Conservation (phyloP, 1,140 invertebrate genomes). For the Eupeodes corollae region DNA sequence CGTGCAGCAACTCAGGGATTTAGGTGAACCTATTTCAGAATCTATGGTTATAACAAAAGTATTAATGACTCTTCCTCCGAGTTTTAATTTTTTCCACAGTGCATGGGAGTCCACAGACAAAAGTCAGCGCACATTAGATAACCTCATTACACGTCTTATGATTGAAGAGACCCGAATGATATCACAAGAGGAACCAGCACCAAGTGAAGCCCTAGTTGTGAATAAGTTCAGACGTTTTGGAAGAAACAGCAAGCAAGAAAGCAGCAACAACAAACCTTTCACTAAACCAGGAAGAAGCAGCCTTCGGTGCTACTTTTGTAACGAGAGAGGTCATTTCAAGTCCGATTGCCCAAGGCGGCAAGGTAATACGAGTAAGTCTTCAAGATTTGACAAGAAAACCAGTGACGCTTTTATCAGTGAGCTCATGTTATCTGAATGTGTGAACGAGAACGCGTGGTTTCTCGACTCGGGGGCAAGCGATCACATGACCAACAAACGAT, state of each 20-base stretch:
- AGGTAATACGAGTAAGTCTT: neutral
- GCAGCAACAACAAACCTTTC: neutral
- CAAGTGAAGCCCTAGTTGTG: neutral
- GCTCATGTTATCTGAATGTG: neutral
- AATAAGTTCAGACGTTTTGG: neutral
- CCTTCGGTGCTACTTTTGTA: slow-evolving; percentile 13
- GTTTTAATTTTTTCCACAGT: slow-evolving; percentile 17
- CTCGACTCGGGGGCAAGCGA: slow-evolving; percentile 1
- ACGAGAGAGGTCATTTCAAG: slow-evolving; percentile 6
- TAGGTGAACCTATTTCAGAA: slow-evolving; percentile 16
- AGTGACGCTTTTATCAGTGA: neutral
- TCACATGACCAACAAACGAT: neutral
- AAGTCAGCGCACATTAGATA: slow-evolving; percentile 13
- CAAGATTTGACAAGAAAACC: neutral
- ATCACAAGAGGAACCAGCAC: neutral
- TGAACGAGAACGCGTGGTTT: neutral
- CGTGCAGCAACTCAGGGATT: slow-evolving; percentile 13
- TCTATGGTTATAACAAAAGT: slow-evolving; percentile 25
- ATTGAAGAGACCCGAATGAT: slow-evolving; percentile 13
- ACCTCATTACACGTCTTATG: slow-evolving; percentile 14
- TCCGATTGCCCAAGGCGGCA: slow-evolving; percentile 3
- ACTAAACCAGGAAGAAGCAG: slow-evolving; percentile 7
- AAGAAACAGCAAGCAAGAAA: neutral
- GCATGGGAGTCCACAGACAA: slow-evolving; percentile 17
- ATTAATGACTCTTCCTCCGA: slow-evolving; percentile 20